Conservation (phyloP, 2,113 vertebrate species). For the Smithornis capensis region DNA sequence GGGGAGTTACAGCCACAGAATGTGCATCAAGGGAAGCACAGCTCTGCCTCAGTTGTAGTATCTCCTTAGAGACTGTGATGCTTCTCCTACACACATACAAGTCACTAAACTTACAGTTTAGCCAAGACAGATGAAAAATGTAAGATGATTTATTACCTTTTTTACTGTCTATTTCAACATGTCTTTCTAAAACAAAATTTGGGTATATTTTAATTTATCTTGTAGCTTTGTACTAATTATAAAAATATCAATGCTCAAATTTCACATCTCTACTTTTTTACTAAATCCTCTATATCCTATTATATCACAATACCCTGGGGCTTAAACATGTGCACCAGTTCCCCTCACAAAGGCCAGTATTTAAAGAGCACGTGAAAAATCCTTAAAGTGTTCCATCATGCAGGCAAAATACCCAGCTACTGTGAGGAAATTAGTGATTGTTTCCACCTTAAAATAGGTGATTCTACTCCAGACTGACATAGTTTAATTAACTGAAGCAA, state of each 20-base stretch:
- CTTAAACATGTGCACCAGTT: background rate
- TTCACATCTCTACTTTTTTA: background rate
- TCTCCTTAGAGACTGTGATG: background rate
- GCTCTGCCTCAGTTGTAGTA: background rate
- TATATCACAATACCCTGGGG: background rate
- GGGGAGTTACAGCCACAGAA: background rate
- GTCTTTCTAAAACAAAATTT: background rate
- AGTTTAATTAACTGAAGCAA: background rate
- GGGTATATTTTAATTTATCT: background rate
- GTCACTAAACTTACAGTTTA: background rate
- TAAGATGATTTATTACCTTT: background rate
- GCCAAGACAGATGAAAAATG: background rate
- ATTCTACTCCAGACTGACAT: background rate
- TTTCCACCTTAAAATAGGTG: background rate
- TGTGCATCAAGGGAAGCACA: rapidly evolving
- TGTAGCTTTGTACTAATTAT: background rate
- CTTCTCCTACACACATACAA: background rate
- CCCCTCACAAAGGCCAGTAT: background rate
- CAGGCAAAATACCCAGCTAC: background rate
- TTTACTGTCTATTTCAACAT: background rate
- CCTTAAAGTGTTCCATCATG: rapidly evolving
- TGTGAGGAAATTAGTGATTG: background rate
- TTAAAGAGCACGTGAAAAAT: background rate
- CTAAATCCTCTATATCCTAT: background rate
- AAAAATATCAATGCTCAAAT: background rate